Evolutionary conservation across 2,113 vertebrate genomes (phyloP), one percentile per base, ranked within the genome.

Genomic region (Falco punctatus): DNA sequence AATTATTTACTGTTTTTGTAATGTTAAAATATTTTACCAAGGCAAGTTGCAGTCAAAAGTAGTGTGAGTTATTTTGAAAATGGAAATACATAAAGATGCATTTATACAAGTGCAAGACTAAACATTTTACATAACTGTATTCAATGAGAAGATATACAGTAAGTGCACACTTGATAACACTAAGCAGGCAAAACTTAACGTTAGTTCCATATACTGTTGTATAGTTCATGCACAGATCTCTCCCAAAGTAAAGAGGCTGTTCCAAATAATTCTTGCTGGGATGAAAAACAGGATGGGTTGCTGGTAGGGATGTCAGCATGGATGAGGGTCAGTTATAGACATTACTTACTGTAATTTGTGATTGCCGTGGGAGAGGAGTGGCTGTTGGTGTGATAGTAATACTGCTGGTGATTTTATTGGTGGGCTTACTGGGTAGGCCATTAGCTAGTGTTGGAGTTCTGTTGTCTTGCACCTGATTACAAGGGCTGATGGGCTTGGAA

Each of bases 291-390:
- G 94, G 94, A 75, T 97, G 97, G 96, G 94, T 96, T 98, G 88
- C 96, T 98, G 97, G 96, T 97, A 98, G 93, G 93, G 98, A 88
- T 93, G 96, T 98, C 96, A 97, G 95, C 97, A 97, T 96, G 92
- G 92, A 95, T 90, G 86, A 69, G 88, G 97, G 96, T 99, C 99
- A 99, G 97, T 99, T 98, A 97, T 99, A 99, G 97, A 98, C 97
- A 97, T 99, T 99, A 99, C 99, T 99, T 99, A 99, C 99, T 99
- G 99, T 99, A 98, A 99, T 99, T 97, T 99, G 99, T 98, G 99
- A 98, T 95, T 99, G 99, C 95, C 99, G 98, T 98, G 99, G 98
- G 97, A 99, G 98, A 98, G 99, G 98, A 97, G 98, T 98, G 97
- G 99, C 98, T 97, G 99, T 98, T 98, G 99, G 99, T 97, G 99